Evolutionary conservation across 2,888 invertebrate genomes (phyloP).

Genomic region (Perizoma flavofasciatum): DNA sequence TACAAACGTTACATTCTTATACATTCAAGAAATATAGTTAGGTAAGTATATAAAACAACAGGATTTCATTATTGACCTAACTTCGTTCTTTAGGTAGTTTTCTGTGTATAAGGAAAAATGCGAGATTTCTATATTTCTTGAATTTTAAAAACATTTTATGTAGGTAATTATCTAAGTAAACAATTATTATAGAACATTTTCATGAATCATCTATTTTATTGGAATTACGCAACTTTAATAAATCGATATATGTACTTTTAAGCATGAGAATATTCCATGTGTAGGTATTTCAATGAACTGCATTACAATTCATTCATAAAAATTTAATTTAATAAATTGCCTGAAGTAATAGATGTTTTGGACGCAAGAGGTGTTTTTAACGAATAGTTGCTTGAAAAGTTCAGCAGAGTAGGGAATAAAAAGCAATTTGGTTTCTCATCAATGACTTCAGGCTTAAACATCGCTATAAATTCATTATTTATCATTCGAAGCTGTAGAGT

Average conservation of each 20-base stretch:
- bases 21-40: slow-evolving; percentile 32
- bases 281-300: slow-evolving; percentile 4
- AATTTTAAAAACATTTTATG: slow-evolving; percentile 11
- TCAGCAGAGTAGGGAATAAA: background rate
- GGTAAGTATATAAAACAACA: background rate
- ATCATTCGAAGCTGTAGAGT: background rate
- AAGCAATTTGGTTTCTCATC: slow-evolving; percentile 7
- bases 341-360: slow-evolving; percentile 19
- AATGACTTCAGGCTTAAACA: slow-evolving; percentile 32
- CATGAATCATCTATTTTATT: slow-evolving; percentile 2
- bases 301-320: background rate
- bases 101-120: too few species aligned
- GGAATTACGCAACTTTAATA: background rate
- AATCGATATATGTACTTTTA: background rate
- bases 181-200: slow-evolving; percentile 16
- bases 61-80: background rate
- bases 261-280: slow-evolving; percentile 18
- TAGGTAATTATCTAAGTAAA: background rate
- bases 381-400: background rate
- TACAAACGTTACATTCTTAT: slow-evolving; percentile 41
- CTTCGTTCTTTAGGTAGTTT: too few species aligned
- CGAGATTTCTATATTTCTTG: slow-evolving; percentile 40
- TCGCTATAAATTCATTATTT: slow-evolving; percentile 48
- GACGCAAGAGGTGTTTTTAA: background rate
- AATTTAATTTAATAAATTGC: slow-evolving; percentile 7